Evolutionary conservation across 2,888 invertebrate species (phyloP).

Genomic region (Hermaeophaga mercurialis): DNA sequence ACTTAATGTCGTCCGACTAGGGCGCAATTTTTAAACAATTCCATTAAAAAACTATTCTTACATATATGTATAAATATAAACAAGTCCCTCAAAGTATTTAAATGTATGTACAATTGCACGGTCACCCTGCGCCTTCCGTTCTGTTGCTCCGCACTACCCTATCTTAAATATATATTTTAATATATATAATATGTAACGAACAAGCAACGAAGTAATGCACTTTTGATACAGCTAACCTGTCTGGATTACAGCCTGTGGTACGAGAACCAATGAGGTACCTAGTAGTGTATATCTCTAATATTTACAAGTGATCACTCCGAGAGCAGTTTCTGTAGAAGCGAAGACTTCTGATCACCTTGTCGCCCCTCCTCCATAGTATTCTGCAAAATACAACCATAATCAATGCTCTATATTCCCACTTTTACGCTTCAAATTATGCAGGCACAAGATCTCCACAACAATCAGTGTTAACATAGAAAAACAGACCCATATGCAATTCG

Average conservation of each 20-base stretch:
- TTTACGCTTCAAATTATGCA: neutral
- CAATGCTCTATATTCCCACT: neutral
- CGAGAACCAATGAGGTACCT: conserved; percentile 58
- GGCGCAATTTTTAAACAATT: conserved; percentile 48
- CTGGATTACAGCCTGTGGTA: conserved; percentile 60
- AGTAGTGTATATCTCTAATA: conserved; percentile 60
- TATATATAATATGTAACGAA: conserved; percentile 45
- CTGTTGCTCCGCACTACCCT: conserved; percentile 50
- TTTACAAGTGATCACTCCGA: conserved; percentile 65
- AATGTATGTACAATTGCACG: conserved; percentile 58
- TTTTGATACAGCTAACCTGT: conserved; percentile 59
- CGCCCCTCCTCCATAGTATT: conserved; percentile 76
- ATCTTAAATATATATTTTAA: conserved; percentile 45
- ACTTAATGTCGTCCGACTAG: conserved; percentile 18
- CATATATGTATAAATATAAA: conserved; percentile 65
- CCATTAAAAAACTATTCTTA: conserved; percentile 56
- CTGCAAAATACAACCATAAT: conserved; percentile 57
- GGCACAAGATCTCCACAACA: neutral
- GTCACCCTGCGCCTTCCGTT: conserved; percentile 52
- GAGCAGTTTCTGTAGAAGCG: conserved; percentile 83
- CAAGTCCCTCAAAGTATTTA: conserved; percentile 59
- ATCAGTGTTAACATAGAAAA: no score
- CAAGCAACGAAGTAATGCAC: conserved; percentile 59
- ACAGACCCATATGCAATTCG: neutral
- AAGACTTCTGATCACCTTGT: conserved; percentile 78